These are phyloP conservation scores for Siphlonurus alternatus DNA, from an alignment of 2,888 invertebrate species.

Conservation along the genomic window DNA sequence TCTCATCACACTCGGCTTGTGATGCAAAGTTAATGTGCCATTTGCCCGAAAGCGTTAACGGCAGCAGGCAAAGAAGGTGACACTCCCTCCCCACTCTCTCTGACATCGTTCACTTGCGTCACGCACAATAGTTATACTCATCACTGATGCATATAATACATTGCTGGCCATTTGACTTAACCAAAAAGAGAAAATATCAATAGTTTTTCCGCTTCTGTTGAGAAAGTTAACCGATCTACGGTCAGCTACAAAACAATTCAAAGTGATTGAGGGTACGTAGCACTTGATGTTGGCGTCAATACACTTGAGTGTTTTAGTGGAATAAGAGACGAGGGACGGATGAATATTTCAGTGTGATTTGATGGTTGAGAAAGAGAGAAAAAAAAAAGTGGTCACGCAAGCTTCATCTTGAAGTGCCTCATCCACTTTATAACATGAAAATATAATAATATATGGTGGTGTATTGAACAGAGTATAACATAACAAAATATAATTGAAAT, in stretches of 20 bases:
- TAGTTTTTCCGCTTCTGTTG: neutral
- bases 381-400: neutral
- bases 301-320: neutral
- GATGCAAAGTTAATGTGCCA: neutral
- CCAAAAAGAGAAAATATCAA: neutral
- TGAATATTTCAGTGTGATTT: conserved; percentile 2
- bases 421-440: no score
- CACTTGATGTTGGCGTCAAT: no score
- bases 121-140: neutral
- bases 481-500: no score
- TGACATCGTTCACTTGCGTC: neutral
- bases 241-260: no score
- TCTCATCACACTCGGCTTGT: neutral
- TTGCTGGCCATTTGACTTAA: neutral
- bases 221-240: no score
- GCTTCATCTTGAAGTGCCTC: neutral
- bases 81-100: neutral
- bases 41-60: neutral
- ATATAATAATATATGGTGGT: no score
- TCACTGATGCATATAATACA: neutral
- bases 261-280: no score
- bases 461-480: no score
- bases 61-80: neutral
- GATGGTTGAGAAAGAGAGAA: neutral
- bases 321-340: neutral